phyloP scores from a whole-genome alignment of 2,113 vertebrate species.

The Falcunculus frontatus region DNA sequence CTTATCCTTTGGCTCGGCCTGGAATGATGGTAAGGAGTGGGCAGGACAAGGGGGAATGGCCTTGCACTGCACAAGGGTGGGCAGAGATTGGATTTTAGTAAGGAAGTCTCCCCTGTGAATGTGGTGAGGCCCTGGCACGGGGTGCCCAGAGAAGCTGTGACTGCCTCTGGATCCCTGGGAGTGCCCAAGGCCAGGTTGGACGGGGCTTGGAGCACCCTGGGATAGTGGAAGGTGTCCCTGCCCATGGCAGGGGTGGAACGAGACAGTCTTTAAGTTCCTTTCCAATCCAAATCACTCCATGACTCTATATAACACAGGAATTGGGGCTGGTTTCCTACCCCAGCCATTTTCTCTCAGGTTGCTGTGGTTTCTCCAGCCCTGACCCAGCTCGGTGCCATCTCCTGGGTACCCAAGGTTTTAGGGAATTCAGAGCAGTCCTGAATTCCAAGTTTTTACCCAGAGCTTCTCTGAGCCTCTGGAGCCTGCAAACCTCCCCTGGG shows the following conservation, averaged over 20 bases:
- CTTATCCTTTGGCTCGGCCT: conserved; percentile 78
- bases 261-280: not conserved
- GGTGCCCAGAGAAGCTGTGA: not conserved
- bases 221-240: not conserved
- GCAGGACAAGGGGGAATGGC: not conserved
- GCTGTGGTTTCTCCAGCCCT: not conserved
- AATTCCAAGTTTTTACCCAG: not conserved
- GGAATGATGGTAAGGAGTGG: conserved; percentile 77
- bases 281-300: not conserved
- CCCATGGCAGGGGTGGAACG: not conserved
- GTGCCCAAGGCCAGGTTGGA: not conserved
- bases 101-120: not conserved
- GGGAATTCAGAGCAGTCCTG: not conserved
- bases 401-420: not conserved
- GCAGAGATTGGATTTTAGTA: not conserved
- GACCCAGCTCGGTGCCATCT: not conserved
- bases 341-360: not conserved
- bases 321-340: not conserved
- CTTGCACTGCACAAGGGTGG: not conserved
- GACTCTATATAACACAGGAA: not conserved
- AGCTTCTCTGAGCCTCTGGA: not conserved
- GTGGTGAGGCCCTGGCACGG: not conserved
- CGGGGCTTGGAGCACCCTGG: accelerated
- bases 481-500: not conserved
- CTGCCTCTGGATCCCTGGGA: not conserved